A percentile compares a stretch with the other conserved stretches of the same genome.
Evolutionary conservation across 2,797 vertebrate species (phyloP).

Genomic region (Mico argentatus): DNA sequence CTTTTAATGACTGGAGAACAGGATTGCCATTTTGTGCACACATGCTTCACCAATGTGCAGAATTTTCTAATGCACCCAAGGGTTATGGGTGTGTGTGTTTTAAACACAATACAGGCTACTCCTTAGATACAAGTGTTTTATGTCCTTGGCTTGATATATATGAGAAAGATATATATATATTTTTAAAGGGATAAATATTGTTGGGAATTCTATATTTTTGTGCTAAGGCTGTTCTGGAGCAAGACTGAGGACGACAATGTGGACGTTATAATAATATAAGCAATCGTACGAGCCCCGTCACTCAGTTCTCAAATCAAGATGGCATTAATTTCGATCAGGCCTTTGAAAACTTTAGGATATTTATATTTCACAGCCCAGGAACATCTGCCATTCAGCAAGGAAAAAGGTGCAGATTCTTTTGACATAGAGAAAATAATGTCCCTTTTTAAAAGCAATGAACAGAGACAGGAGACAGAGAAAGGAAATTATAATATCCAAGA

Average conservation of each 20-base stretch:
- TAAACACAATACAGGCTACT: constrained; percentile 77
- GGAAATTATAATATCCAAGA: constrained; percentile 15
- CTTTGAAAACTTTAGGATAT: constrained; percentile 65
- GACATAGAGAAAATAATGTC: constrained; percentile 15
- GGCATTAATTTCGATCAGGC: constrained; percentile 54
- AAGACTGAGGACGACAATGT: background rate
- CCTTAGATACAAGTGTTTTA: constrained; percentile 76
- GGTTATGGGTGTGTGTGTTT: constrained; percentile 64
- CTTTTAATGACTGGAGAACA: constrained; percentile 47
- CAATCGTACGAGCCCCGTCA: background rate
- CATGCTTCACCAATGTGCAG: constrained; percentile 52
- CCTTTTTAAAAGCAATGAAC: constrained; percentile 62
- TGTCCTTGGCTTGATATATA: constrained; percentile 75
- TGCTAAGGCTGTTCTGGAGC: constrained; percentile 55
- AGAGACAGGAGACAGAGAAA: constrained; percentile 42
- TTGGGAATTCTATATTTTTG: constrained; percentile 60
- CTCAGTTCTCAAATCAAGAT: constrained; percentile 19
- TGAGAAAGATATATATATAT: constrained; percentile 75
- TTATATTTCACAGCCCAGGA: constrained; percentile 47
- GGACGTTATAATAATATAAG: background rate
- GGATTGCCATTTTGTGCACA: constrained; percentile 56
- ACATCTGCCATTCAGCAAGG: constrained; percentile 51
- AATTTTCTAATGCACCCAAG: constrained; percentile 70
- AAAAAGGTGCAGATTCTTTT: constrained; percentile 53
- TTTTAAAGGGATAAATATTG: constrained; percentile 56